Base-by-base conservation (phyloP, 2,113 vertebrate genomes). In the Bufo gargarizans region DNA sequence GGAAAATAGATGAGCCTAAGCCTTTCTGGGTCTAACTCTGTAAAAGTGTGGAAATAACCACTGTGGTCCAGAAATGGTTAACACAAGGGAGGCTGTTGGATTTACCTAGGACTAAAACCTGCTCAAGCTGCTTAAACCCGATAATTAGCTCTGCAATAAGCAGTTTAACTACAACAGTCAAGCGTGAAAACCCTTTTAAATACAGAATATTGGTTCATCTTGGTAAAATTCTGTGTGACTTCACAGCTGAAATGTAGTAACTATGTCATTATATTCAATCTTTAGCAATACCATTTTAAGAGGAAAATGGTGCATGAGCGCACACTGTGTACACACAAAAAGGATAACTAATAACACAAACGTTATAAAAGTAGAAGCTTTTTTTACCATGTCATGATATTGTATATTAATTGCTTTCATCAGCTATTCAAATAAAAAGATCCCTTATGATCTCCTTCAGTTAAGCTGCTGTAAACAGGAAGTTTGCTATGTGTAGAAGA, bases 71-170 rank as follows among this genome's bases (percentile, higher is more conserved):
- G 14, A 69, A 77, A 33, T 17, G 82, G 82, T 89, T 78, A 84
- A 84, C 43, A 58, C 74, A 22, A 22, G 22, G 77, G 58, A 80
- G 56, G 55, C 87, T 78, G 56, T 69, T 76, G 87, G 82, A 89
- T 89, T 89, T 86, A 56, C 43, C 9, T 77, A 91, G 71, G 77
- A 90, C 80, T 63, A 88, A 2, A 0, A 13, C 72, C 56, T 19
- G 8, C 80, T 90, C 87, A 88, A 91, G 88, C 67, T 81, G 22
- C 71, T 89, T 80, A 92, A 91, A 82, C 17, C 1, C n/a, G 92
- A 90, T 77, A 49, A 71, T 77, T 87, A 90, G 71, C 80, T 91
- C 90, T 69, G 49, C 0, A 0, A 61, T 33, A 86, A 89, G 87
- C 45, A 56, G 77, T 81, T 81, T 90, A 90, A 86, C 84, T 86